Evolutionary conservation across 2,888 invertebrate species (phyloP), one percentile per base, ranked within the genome.

Genomic region (Kryphioiulus occultus): DNA sequence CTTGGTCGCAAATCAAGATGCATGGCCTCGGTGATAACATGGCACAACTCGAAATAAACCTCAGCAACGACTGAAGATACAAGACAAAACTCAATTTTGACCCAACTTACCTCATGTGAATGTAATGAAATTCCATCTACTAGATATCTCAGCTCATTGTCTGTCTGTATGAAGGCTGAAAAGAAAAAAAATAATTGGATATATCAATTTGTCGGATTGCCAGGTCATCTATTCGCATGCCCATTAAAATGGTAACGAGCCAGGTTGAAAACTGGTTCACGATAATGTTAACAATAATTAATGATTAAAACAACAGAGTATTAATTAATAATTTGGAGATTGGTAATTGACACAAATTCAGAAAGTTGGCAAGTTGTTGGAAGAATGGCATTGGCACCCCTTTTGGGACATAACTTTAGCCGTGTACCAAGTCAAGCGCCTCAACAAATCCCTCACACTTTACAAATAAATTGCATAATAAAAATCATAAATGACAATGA

Each of bases 81-180:
- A 19, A 22, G n/a, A 68, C 4, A 0, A 26, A 68, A 26, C 10
- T 7, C n/a, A 59, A n/a, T 7, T 59, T 68, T 9, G 68, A 12
- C 5, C 7, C n/a, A 68, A 91, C 92, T 91, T 90, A 92, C 92
- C 89, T 91, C 90, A 87, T 90, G 90, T 89, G 91, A 90, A 89
- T 92, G 92, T 89, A 92, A 90, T 87, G 92, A 92, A 89, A 92
- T 91, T 91, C 94, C 94, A 91, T 95, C 94, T 91, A 94, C 94
- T 91, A 95, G 93, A 92, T 95, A 95, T 91, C 94, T 94, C 90
- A 94, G 93, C 90, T 95, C 95, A 91, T 94, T 94, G 92, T 94
- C 95, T 90, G 93, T 95, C 92, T 95, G 95, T 91, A 95, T 94
- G 91, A 95, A 95, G 90, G 94, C 95, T 94, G 93, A 90, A 93